Evolutionary conservation across 2,888 invertebrate genomes (phyloP).

Genomic region (Choreutis nemorana): DNA sequence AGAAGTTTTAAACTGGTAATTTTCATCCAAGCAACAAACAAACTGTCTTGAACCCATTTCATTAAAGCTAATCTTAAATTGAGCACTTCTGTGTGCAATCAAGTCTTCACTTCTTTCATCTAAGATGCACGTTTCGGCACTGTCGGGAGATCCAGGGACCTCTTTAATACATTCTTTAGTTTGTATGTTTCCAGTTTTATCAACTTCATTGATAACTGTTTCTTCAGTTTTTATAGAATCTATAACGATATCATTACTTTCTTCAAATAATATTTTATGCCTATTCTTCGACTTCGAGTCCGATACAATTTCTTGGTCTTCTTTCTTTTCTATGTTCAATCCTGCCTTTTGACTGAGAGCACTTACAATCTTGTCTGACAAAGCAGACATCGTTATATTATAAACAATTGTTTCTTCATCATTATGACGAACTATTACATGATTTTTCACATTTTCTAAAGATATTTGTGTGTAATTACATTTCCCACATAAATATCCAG

Average conservation of each 20-base stretch:
- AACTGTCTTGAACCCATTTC: conserved; percentile 39
- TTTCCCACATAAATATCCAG: conserved; percentile 72
- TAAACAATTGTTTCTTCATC: conserved; percentile 52
- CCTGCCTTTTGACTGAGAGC: too few relatives aligned
- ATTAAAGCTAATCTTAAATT: conserved; percentile 36
- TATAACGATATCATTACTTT: too few relatives aligned
- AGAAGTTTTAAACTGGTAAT: conserved; percentile 42
- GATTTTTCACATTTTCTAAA: conserved; percentile 66
- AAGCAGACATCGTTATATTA: conserved; percentile 39
- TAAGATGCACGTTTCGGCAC: background rate
- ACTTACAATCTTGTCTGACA: conserved; percentile 33
- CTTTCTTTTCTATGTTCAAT: too few relatives aligned
- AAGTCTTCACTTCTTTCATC: too few relatives aligned
- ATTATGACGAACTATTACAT: conserved; percentile 66
- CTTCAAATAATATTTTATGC: conserved; percentile 1
- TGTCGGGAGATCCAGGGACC: conserved; percentile 8
- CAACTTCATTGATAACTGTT: too few relatives aligned
- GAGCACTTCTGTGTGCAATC: too few relatives aligned
- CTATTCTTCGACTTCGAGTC: too few relatives aligned
- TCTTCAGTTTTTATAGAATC: too few relatives aligned
- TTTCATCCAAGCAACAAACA: conserved; percentile 45
- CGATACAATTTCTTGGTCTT: too few relatives aligned
- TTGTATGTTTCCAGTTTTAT: too few relatives aligned
- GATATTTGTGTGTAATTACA: conserved; percentile 79
- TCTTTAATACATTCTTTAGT: conserved; percentile 11